Evolutionary conservation across 2,113 vertebrate genomes (phyloP).

Genomic region (Isurus oxyrinchus): DNA sequence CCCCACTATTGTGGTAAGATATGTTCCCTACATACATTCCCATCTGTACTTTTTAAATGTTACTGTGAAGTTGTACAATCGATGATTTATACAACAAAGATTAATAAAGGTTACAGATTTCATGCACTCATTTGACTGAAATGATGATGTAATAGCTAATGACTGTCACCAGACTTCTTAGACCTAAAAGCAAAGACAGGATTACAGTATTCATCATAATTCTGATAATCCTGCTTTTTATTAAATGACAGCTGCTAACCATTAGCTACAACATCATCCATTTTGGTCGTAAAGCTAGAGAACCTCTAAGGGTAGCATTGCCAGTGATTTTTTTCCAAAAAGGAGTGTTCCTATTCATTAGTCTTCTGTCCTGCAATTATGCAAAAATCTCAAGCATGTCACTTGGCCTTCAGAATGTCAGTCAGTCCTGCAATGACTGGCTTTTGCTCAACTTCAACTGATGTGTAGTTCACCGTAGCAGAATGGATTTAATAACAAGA

Average conservation of each 20-base stretch:
- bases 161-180: constrained; percentile 13
- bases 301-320: not conserved
- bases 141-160: constrained; percentile 36
- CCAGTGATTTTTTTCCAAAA: not conserved
- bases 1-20: constrained; percentile 27
- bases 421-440: constrained; percentile 17
- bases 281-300: not conserved
- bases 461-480: constrained; percentile 19
- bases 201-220: not conserved
- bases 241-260: constrained; percentile 5
- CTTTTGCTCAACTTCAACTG: constrained; percentile 24
- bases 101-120: constrained; percentile 3
- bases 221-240: not conserved
- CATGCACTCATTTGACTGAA: constrained; percentile 5
- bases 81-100: constrained; percentile 22
- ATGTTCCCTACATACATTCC: constrained; percentile 35
- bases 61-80: constrained; percentile 36
- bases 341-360: constrained; percentile 14
- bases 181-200: constrained; percentile 1
- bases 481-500: constrained; percentile 14
- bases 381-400: constrained; percentile 20
- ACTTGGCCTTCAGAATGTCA: constrained; percentile 28
- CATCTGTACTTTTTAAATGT: constrained; percentile 35
- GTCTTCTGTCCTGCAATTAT: not conserved
- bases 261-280: constrained; percentile 31